A percentile compares a stretch with the other conserved stretches of the same genome.
Evolutionary conservation across 2,797 vertebrate species (phyloP).

Genomic region (Cynodonichthys magdalenae): DNA sequence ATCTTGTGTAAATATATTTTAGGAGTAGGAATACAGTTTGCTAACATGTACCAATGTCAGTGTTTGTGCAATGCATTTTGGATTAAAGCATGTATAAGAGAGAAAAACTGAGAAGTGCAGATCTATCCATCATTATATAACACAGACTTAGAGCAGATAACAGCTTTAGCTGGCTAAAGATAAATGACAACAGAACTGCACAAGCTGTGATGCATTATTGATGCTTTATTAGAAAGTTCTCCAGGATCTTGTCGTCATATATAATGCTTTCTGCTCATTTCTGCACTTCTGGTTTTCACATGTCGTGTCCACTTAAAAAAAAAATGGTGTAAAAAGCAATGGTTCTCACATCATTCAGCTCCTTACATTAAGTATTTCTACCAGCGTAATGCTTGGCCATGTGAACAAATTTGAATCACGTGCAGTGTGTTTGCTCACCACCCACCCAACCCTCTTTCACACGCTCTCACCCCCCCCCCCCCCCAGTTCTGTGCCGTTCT

Average conservation of each 20-base stretch:
- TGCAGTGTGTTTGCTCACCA: constrained; percentile 62
- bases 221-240: constrained; percentile 9
- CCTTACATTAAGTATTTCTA: constrained; percentile 58
- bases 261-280: not conserved
- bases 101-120: constrained; percentile 37
- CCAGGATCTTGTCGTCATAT: not conserved
- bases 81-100: constrained; percentile 55
- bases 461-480: constrained; percentile 33
- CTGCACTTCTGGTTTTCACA: constrained; percentile 8
- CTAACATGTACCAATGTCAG: constrained; percentile 17
- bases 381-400: constrained; percentile 61
- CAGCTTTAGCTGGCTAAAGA: constrained; percentile 49
- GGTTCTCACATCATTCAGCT: constrained; percentile 6
- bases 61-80: constrained; percentile 49
- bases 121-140: constrained; percentile 67
- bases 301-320: constrained; percentile 9
- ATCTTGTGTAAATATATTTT: constrained; percentile 19
- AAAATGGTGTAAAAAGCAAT: not conserved
- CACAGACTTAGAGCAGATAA: constrained; percentile 52
- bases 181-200: constrained; percentile 36
- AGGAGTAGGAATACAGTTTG: constrained; percentile 35
- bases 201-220: constrained; percentile 33
- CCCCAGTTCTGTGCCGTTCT: constrained; percentile 44
- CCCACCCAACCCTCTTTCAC: constrained; percentile 30
- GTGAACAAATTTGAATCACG: constrained; percentile 75